phyloP scores from a whole-genome alignment of 30 jellyfish, hydroid and myxozoan genomes.

The Phacellophora camtschatica region DNA sequence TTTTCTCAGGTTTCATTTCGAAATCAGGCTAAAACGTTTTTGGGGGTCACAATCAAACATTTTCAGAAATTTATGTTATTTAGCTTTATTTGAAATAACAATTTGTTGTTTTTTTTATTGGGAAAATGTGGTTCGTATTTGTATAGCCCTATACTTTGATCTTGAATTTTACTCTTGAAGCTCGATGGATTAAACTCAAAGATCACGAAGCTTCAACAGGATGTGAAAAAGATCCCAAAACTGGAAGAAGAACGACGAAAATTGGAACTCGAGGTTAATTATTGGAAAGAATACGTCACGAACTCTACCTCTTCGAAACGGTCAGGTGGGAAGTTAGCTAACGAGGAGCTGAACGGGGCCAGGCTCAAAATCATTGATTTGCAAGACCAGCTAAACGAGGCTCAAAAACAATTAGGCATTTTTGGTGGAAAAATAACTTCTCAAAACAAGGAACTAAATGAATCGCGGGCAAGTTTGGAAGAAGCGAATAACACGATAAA shows the following conservation, averaged over 20 bases:
- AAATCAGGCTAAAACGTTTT: too few relatives aligned
- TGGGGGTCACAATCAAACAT: too few relatives aligned
- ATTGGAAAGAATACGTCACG: constrained; percentile 99
- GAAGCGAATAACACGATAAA: constrained; percentile 82
- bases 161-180: too few relatives aligned
- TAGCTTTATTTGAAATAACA: too few relatives aligned
- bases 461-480: constrained; percentile 45
- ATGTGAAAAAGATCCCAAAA: constrained; percentile 73
- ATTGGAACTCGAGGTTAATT: constrained; percentile 92
- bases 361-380: constrained; percentile 58
- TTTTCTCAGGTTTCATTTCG: too few relatives aligned
- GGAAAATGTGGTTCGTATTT: too few relatives aligned
- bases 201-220: constrained; percentile 70
- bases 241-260: constrained; percentile 86
- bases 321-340: constrained; percentile 69
- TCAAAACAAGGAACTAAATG: constrained; percentile 73
- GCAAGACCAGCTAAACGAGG: constrained; percentile 87
- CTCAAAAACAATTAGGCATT: constrained; percentile 53
- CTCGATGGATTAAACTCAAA: constrained; percentile 69
- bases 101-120: too few relatives aligned
- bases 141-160: too few relatives aligned
- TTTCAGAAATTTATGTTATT: too few relatives aligned
- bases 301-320: constrained; percentile 61
- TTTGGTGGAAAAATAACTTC: constrained; percentile 31
- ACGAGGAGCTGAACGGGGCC: constrained; percentile 76